Conservation (phyloP, 2,113 vertebrate species). For the Calcarius ornatus region DNA sequence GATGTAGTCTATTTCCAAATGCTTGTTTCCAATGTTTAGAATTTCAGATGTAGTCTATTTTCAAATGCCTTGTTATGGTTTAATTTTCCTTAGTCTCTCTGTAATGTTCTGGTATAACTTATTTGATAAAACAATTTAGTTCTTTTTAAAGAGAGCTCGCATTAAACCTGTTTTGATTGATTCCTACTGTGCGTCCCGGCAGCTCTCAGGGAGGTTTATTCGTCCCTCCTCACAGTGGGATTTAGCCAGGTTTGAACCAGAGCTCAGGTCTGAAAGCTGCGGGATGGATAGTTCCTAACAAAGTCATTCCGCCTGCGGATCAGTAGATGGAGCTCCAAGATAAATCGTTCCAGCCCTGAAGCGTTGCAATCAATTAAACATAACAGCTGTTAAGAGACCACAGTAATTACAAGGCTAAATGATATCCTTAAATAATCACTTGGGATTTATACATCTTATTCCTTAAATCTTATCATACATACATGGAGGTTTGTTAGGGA, state of each 20-base stretch:
- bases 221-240: background rate
- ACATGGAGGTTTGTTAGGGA: background rate
- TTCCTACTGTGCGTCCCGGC: background rate
- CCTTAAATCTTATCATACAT: background rate
- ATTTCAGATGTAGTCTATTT: background rate
- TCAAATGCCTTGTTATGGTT: background rate
- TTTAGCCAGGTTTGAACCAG: background rate
- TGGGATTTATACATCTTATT: conserved; percentile 25
- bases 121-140: background rate
- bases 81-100: background rate
- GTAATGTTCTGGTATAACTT: background rate
- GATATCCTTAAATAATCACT: conserved; percentile 39
- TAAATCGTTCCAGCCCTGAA: conserved; percentile 17
- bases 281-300: background rate
- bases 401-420: conserved; percentile 41
- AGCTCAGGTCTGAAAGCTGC: background rate
- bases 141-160: background rate
- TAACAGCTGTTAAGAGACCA: background rate
- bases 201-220: background rate
- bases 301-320: background rate
- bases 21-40: background rate
- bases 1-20: background rate
- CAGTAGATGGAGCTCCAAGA: conserved; percentile 64
- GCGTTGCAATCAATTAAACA: background rate
- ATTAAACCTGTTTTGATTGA: background rate